Conservation (phyloP, 2,888 invertebrate species). For the Liodrosophila aerea region DNA sequence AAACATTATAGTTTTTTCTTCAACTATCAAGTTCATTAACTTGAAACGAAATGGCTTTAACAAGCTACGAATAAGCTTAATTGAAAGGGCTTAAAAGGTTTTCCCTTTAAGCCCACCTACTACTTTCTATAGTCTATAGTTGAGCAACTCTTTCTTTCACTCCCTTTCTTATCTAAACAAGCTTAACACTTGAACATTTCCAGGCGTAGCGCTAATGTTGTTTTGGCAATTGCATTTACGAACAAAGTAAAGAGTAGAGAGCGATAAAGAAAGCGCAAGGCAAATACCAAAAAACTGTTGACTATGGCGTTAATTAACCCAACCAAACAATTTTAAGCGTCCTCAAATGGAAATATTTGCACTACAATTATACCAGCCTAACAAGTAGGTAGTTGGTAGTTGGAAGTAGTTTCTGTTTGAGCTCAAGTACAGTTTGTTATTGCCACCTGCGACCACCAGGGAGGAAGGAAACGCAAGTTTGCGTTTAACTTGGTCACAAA, state of each 20-base stretch:
- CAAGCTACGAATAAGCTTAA: too few relatives aligned
- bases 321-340: slow-evolving; percentile 55
- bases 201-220: slow-evolving; percentile 40
- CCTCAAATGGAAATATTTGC: slow-evolving; percentile 64
- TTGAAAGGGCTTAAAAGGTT: too few relatives aligned
- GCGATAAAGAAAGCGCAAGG: not conserved
- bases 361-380: slow-evolving; percentile 57
- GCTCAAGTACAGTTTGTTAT: slow-evolving; percentile 1
- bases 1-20: too few relatives aligned
- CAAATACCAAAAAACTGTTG: slow-evolving; percentile 47
- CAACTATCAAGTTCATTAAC: too few relatives aligned
- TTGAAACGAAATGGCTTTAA: too few relatives aligned
- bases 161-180: slow-evolving; percentile 35
- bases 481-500: slow-evolving; percentile 66
- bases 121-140: too few relatives aligned
- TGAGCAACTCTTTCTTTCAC: not conserved
- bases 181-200: slow-evolving; percentile 32
- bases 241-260: not conserved
- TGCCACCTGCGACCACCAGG: slow-evolving; percentile 37
- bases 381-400: slow-evolving; percentile 15
- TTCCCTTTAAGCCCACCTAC: too few relatives aligned
- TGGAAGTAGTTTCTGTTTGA: not conserved
- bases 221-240: slow-evolving; percentile 35
- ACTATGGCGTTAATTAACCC: slow-evolving; percentile 62
- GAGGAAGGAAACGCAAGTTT: slow-evolving; percentile 46